These are phyloP conservation scores for Timema podura DNA, from an alignment of 2,888 invertebrate species.

Conservation along the genomic window DNA sequence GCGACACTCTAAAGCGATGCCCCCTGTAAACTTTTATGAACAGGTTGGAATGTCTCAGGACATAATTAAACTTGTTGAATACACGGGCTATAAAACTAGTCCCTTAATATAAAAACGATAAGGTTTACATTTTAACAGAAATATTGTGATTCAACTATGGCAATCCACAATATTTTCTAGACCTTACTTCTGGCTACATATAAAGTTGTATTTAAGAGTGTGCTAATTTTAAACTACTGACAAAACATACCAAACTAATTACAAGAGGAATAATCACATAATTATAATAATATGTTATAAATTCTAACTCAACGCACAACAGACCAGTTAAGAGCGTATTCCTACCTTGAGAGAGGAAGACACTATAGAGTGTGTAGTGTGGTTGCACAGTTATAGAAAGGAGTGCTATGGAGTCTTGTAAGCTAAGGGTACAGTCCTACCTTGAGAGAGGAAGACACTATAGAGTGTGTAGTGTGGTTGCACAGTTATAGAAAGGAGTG, in stretches of 20 bases:
- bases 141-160: too few relatives aligned
- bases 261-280: not conserved
- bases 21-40: too few relatives aligned
- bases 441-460: not conserved
- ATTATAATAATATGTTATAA: not conserved
- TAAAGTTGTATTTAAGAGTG: not conserved
- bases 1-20: too few relatives aligned
- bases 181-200: too few relatives aligned
- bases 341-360: slow-evolving; percentile 4
- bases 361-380: not conserved
- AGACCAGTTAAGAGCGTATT: not conserved
- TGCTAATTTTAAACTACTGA: not conserved
- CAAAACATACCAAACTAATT: not conserved
- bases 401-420: not conserved
- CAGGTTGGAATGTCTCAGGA: too few relatives aligned
- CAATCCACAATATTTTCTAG: too few relatives aligned
- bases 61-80: too few relatives aligned
- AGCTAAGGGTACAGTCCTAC: not conserved
- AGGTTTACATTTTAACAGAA: too few relatives aligned
- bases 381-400: not conserved
- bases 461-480: not conserved
- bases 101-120: too few relatives aligned
- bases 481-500: not conserved
- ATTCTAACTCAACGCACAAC: not conserved
- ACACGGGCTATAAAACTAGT: too few relatives aligned